phyloP scores from a whole-genome alignment of 2,113 vertebrate genomes.

The Meleagris gallopavo region DNA sequence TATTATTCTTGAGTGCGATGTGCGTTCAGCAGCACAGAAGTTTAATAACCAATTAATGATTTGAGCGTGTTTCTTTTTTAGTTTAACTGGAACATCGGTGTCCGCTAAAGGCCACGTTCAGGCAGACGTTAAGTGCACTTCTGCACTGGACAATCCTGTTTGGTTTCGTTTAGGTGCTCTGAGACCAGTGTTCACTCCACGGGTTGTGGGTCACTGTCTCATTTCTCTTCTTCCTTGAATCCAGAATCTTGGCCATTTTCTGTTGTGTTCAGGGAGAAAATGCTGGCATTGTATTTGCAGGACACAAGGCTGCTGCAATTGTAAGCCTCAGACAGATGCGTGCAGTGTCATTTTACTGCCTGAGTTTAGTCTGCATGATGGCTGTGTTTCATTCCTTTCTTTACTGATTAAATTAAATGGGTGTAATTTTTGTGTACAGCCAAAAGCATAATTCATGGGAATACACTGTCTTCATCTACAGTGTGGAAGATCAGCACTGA shows the following conservation, averaged over 20 bases:
- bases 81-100: neutral
- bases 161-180: neutral
- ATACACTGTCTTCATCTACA: neutral
- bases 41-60: slow-evolving; percentile 42
- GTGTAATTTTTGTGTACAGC: slow-evolving; percentile 27
- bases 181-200: neutral
- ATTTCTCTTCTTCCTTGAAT: neutral
- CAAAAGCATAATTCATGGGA: neutral
- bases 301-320: neutral
- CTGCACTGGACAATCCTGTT: neutral
- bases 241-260: neutral
- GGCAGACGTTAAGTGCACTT: neutral
- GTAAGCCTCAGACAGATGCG: neutral
- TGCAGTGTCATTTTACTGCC: neutral
- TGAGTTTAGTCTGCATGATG: neutral
- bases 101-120: fast-evolving
- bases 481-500: neutral
- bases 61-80: neutral
- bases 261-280: neutral
- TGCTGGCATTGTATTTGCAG: neutral
- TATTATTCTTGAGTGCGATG: neutral
- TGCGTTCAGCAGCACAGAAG: neutral
- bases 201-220: neutral
- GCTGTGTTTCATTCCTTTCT: neutral
- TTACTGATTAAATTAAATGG: slow-evolving; percentile 47